Conservation (phyloP, 2,888 invertebrate genomes). For the Mythimna impura region DNA sequence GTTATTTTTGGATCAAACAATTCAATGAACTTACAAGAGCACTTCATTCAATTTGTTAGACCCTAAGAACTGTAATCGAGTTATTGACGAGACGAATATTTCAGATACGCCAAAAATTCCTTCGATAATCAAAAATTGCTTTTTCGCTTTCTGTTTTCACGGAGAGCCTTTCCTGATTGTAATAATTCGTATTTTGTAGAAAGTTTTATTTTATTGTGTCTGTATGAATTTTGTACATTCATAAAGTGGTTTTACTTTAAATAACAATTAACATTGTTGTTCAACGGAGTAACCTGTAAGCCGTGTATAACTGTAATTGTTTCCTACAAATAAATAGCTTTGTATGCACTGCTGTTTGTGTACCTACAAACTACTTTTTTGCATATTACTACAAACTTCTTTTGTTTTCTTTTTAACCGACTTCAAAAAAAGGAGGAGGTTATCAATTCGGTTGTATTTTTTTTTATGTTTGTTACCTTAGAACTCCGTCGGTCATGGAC, state of each 20-base stretch:
- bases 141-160: constrained; percentile 46
- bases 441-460: too few relatives aligned
- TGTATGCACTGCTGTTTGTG: too few relatives aligned
- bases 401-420: too few relatives aligned
- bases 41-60: constrained; percentile 29
- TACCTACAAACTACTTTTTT: too few relatives aligned
- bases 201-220: not conserved
- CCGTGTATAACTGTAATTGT: too few relatives aligned
- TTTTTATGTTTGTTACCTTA: too few relatives aligned
- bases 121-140: constrained; percentile 34
- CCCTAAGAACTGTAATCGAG: constrained; percentile 31
- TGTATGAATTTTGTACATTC: not conserved
- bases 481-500: too few relatives aligned
- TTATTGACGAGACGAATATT: constrained; percentile 44
- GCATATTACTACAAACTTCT: too few relatives aligned
- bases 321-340: too few relatives aligned
- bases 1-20: constrained; percentile 38
- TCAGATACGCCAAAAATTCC: constrained; percentile 34
- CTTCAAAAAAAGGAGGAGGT: too few relatives aligned
- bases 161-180: constrained; percentile 2
- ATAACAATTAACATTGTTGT: not conserved
- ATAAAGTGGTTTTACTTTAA: not conserved
- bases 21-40: constrained; percentile 21
- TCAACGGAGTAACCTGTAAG: too few relatives aligned
- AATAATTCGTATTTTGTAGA: constrained; percentile 15